A percentile compares a stretch with the other conserved stretches of the same genome.
Evolutionary conservation across 2,113 vertebrate genomes (phyloP).

Genomic region (Varanus komodoensis): DNA sequence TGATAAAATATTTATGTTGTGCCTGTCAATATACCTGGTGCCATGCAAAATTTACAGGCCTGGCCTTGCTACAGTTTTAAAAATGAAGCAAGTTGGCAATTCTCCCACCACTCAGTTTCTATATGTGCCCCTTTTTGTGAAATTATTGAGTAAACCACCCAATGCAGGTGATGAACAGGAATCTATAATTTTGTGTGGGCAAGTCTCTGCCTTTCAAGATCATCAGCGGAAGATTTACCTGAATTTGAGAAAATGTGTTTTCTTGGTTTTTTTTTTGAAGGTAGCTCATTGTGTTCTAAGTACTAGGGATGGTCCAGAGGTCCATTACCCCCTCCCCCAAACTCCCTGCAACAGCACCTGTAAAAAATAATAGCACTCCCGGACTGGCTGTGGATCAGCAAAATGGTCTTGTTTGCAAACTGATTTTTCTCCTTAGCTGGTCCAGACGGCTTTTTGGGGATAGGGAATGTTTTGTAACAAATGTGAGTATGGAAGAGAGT

Average conservation of each 20-base stretch:
- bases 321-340: no score
- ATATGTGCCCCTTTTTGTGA: not conserved
- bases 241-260: not conserved
- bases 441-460: no score
- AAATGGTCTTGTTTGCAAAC: no score
- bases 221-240: not conserved
- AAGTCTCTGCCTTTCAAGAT: not conserved
- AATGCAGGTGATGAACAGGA: not conserved
- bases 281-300: not conserved
- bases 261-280: not conserved
- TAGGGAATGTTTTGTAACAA: no score
- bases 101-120: not conserved
- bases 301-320: no score
- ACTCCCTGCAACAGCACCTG: no score
- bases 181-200: not conserved
- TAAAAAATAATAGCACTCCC: no score
- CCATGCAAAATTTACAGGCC: not conserved
- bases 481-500: no score
- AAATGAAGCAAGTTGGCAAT: not conserved
- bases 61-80: not conserved
- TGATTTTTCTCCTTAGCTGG: no score
- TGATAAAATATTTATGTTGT: not conserved
- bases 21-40: not conserved
- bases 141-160: not conserved
- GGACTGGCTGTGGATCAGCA: no score